Evolutionary conservation across 2,888 invertebrate genomes (phyloP), one percentile per base, ranked within the genome.

Genomic region (Lasioglossum lativentre): DNA sequence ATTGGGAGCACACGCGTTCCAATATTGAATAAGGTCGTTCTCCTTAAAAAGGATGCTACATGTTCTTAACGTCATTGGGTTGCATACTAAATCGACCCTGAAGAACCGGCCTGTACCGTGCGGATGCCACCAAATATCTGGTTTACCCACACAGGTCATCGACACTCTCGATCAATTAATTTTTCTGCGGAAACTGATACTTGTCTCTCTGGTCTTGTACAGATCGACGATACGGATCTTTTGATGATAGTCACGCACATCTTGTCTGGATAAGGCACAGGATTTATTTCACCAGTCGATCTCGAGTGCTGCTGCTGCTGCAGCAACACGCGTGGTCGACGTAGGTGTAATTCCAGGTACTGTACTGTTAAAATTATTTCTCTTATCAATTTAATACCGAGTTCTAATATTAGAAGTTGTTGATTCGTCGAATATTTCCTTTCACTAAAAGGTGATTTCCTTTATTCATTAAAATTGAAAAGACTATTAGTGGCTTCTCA

Each of bases 111-210:
- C 73, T 27, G 72, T 72, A 45, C 68, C 66, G 42, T 8, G 56
- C 10, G 76, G 70, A 70, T 34, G 72, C 82, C 66, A 40, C 80
- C 81, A 74, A 86, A 86, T 86, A 79, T 86, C 86, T 86, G 86
- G 86, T 85, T 82, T 86, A 86, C 86, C 90, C 90, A 89, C 89
- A 85, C 90, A 85, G 88, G 88, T 84, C 81, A 75, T 86, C 82
- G 89, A 82, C 86, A 81, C 82, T 75, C 81, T 72, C 70, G 89
- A 88, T 88, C 83, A 89, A 90, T 89, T 90, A 85, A 89, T 88
- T 90, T 89, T 88, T 87, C 88, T 86, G 86, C 82, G 77, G 88
- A 88, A 88, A 88, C 86, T 80, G 87, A 88, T 90, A 84, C 86
- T 85, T 79, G 82, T 77, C n/a, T 72, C 77, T 52, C 19, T 70